A percentile compares a stretch with the other conserved stretches of the same genome.
These are phyloP conservation scores for Potamilus streckersoni DNA, from an alignment of 1,140 invertebrate genomes.

Conservation along the genomic window DNA sequence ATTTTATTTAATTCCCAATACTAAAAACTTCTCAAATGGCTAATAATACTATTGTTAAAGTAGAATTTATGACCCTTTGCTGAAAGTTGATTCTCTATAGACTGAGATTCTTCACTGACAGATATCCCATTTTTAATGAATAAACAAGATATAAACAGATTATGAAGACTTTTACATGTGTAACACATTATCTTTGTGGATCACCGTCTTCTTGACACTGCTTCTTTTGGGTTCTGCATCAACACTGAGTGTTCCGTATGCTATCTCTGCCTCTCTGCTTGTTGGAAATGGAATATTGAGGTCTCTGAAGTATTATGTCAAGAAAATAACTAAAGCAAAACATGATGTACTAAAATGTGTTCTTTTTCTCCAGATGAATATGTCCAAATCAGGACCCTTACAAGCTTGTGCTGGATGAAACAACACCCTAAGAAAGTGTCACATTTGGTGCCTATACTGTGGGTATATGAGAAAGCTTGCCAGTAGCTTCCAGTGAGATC, in stretches of 20 bases:
- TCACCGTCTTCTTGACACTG: slow-evolving; percentile 75
- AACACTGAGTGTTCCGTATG: slow-evolving; percentile 79
- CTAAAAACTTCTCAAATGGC: too few species aligned
- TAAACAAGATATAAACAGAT: background rate
- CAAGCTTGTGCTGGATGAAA: too few species aligned
- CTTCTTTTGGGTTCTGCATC: slow-evolving; percentile 81
- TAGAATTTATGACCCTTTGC: background rate
- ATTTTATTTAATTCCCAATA: too few species aligned
- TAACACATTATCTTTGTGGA: slow-evolving; percentile 72
- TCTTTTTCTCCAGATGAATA: too few species aligned
- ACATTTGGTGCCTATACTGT: too few species aligned
- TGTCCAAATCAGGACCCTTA: too few species aligned
- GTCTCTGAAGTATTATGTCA: slow-evolving; percentile 51
- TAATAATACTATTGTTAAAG: background rate
- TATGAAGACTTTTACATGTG: slow-evolving; percentile 72
- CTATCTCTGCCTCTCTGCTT: slow-evolving; percentile 77
- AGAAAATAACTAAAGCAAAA: slow-evolving; percentile 3
- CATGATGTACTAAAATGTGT: background rate
- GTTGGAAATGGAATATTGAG: slow-evolving; percentile 76
- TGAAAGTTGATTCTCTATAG: background rate
- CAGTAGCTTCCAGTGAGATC: too few species aligned
- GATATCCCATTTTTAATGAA: background rate
- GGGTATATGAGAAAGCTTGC: too few species aligned
- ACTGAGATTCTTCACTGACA: background rate
- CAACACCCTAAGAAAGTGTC: too few species aligned